Evolutionary conservation across 92 coral and sea anemone species (phyloP), one percentile per base, ranked within the genome.

Genomic region (Parazoanthus atlanticus): DNA sequence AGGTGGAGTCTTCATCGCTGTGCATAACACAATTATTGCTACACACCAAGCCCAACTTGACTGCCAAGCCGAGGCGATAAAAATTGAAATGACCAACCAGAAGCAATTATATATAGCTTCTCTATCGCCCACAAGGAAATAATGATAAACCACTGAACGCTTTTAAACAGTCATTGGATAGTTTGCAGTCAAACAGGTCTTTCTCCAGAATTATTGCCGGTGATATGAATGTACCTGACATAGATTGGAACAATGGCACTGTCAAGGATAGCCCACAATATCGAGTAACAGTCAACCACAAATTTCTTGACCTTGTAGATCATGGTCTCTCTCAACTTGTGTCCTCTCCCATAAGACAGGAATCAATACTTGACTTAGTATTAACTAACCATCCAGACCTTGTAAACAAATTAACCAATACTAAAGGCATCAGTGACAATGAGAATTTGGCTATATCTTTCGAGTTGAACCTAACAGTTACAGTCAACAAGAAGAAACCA

Each of bases 281-380:
- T 85, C 85, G 91, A 61, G 81, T 91, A 30, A 47, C 88, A 38
- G 88, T 91, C 79, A 91, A 91, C 79, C 88, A 91, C 78, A 91
- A 76, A 56, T 77, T 91, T 69, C 16, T 91, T 11, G 76, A 80
- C 88, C 69, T 91, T 11, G 86, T 88, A 28, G 86, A 88, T 40
- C 90, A 86, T 80, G 92, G 90, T 40, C 92, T 90, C n/a, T 79
- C 91, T 73, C 91, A 91, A 91, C 91, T 92, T 38, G 94, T 91
- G 81, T 29, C 88, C 23, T 88, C 82, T 69, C 87, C 91, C 34
- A 91, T 91, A 25, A 88, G 93, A 75, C 91, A 88, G 78, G 91
- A 79, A 88, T 76, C 93, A 54, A 66, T 81, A 65, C 88, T 81
- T 54, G 93, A 90, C 33, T 49, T 90, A 32, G 93, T 90, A 64